Evolutionary conservation across 1,140 invertebrate species (phyloP).

Genomic region (Megathymus violae): DNA sequence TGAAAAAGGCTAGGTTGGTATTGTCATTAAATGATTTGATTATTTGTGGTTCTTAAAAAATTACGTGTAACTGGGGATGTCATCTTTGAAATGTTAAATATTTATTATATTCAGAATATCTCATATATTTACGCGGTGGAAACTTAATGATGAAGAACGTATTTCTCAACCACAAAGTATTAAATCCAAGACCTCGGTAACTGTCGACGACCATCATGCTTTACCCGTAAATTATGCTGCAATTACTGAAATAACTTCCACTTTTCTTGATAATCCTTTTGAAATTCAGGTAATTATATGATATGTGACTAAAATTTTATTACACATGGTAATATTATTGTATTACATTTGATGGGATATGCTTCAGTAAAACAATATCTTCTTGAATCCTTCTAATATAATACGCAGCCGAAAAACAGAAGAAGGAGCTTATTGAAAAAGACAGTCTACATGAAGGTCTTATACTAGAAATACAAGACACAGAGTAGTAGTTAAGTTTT

Average conservation of each 20-base stretch:
- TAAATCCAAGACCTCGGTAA: constrained; percentile 35
- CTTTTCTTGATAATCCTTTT: constrained; percentile 54
- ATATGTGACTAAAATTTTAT: neutral
- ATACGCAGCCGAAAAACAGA: too few species aligned
- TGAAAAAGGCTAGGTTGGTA: constrained; percentile 52
- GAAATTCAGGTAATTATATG: constrained; percentile 48
- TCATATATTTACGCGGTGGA: constrained; percentile 64
- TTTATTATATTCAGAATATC: constrained; percentile 47
- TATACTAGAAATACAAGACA: too few species aligned
- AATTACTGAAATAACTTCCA: constrained; percentile 39
- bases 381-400: too few species aligned
- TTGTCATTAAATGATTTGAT: too few species aligned
- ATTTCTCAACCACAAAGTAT: constrained; percentile 42
- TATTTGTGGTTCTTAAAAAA: too few species aligned
- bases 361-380: too few species aligned
- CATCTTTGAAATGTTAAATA: constrained; percentile 13
- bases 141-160: constrained; percentile 43
- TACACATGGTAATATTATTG: too few species aligned
- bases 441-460: too few species aligned
- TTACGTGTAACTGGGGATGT: too few species aligned
- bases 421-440: too few species aligned
- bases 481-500: too few species aligned
- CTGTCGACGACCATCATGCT: constrained; percentile 55
- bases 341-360: too few species aligned
- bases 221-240: constrained; percentile 41